phyloP scores from a whole-genome alignment of 1,140 invertebrate species.

The Eupeodes corollae region DNA sequence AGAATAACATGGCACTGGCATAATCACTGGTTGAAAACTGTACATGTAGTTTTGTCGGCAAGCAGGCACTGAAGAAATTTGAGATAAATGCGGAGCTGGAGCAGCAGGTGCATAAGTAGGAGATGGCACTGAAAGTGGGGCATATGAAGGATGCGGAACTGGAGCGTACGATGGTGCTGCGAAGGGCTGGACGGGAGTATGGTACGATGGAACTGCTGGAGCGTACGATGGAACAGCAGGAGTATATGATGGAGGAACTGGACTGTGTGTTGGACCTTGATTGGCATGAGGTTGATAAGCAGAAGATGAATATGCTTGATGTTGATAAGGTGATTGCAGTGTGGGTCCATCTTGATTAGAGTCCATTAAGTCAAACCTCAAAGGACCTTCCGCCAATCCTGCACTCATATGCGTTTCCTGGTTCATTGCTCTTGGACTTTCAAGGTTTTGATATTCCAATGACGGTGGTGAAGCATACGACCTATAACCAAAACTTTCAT shows the following conservation, averaged over 20 bases:
- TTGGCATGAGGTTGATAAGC: no score
- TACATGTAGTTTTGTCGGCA: neutral
- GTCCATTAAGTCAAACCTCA: no score
- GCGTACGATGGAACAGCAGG: neutral
- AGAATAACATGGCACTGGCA: neutral
- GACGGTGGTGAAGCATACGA: neutral
- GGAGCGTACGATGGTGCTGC: constrained; percentile 5
- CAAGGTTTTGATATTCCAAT: neutral
- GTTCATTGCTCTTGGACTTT: no score
- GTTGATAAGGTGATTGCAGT: neutral
- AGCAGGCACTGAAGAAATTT: neutral
- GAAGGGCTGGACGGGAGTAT: neutral
- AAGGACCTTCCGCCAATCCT: no score
- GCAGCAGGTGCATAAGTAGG: neutral
- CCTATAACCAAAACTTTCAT: no score
- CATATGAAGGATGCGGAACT: neutral
- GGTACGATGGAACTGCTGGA: neutral
- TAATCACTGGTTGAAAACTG: neutral
- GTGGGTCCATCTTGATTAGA: constrained; percentile 6
- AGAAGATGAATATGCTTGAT: no score
- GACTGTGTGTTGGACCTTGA: no score
- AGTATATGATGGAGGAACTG: neutral
- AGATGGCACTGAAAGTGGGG: neutral
- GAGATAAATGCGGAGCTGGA: no score
- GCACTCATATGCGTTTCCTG: no score